These are phyloP conservation scores for Exaiptasia diaphana DNA, from an alignment of 64 coral and sea anemone species.

Conservation along the genomic window DNA sequence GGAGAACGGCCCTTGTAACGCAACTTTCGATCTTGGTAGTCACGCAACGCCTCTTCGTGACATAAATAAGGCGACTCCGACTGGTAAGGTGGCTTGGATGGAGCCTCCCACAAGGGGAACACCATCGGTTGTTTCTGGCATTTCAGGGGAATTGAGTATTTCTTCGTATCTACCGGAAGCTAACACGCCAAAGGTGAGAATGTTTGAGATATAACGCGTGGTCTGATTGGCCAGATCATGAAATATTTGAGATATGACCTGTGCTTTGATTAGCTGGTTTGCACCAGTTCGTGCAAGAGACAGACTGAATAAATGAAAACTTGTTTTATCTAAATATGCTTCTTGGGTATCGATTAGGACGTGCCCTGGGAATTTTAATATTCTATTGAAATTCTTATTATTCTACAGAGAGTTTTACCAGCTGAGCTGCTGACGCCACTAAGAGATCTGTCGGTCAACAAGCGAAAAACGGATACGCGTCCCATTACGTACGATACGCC, in stretches of 20 bases:
- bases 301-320: too few relatives aligned
- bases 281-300: too few relatives aligned
- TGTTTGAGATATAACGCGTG: too few relatives aligned
- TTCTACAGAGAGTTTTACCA: neutral
- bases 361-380: too few relatives aligned
- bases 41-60: neutral
- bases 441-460: conserved; percentile 21
- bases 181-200: neutral
- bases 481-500: neutral
- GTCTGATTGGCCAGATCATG: too few relatives aligned
- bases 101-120: neutral
- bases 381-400: too few relatives aligned
- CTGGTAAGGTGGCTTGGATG: neutral
- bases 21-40: neutral
- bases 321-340: too few relatives aligned
- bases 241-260: too few relatives aligned
- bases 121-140: neutral
- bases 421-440: conserved; percentile 22
- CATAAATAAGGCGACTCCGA: neutral
- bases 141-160: neutral
- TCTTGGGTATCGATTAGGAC: too few relatives aligned
- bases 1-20: neutral
- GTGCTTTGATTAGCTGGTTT: too few relatives aligned
- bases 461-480: neutral
- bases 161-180: neutral